phyloP scores from a whole-genome alignment of 2,888 invertebrate genomes.

The Hololepta plana region DNA sequence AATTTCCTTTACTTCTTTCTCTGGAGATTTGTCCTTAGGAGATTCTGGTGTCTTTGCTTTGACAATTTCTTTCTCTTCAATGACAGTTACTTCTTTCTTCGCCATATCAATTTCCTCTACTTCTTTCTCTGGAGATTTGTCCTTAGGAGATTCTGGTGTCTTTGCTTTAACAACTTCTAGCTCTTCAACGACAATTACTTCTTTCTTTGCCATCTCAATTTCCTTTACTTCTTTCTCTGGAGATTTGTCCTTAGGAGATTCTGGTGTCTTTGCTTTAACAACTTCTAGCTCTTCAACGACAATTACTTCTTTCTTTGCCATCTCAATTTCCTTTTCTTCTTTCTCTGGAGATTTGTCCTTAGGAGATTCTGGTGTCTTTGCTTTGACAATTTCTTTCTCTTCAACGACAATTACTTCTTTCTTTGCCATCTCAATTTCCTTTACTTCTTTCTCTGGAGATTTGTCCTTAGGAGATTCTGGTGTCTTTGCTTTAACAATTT shows the following conservation, averaged over 20 bases:
- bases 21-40: no score
- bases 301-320: neutral
- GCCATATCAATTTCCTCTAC: no score
- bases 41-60: no score
- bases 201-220: no score
- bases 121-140: no score
- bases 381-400: neutral
- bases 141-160: no score
- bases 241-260: no score
- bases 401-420: neutral
- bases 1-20: no score
- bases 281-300: neutral
- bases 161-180: no score
- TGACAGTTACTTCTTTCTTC: no score
- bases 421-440: neutral
- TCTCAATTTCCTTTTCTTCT: neutral
- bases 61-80: slow-evolving; percentile 1
- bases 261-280: slow-evolving; percentile 5
- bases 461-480: neutral
- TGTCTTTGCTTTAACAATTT: slow-evolving; percentile 1
- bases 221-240: no score
- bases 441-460: slow-evolving; percentile 1
- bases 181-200: no score
- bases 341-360: slow-evolving; percentile 4
- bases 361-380: neutral